Percentiles rank a stretch among this genome's conserved stretches.
These are phyloP conservation scores for Shinisaurus crocodilurus DNA, from an alignment of 2,113 vertebrate species.

Conservation along the genomic window DNA sequence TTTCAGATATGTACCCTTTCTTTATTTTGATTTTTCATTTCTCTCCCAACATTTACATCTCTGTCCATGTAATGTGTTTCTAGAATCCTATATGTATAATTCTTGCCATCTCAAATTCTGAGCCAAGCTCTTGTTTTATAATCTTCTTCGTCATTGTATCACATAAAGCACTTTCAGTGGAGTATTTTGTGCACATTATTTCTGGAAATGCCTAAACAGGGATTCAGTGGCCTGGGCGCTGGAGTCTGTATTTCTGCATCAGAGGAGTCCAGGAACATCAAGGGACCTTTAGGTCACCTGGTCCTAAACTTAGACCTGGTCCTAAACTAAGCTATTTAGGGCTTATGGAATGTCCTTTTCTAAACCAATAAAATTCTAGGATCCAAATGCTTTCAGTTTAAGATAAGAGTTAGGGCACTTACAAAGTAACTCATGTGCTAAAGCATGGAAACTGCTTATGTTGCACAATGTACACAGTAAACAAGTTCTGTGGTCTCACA, in stretches of 20 bases:
- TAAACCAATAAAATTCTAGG: background rate
- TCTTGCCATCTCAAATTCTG: too few species aligned
- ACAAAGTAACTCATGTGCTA: too few species aligned
- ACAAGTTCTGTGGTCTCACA: too few species aligned
- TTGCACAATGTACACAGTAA: too few species aligned
- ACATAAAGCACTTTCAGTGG: constrained; percentile 8
- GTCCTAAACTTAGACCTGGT: too few species aligned
- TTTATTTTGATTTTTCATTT: constrained; percentile 56
- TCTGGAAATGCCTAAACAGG: constrained; percentile 57
- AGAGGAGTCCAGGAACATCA: background rate
- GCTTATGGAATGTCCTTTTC: background rate
- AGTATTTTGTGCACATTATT: constrained; percentile 42
- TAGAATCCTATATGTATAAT: too few species aligned
- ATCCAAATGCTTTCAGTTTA: background rate
- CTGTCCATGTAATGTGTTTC: too few species aligned
- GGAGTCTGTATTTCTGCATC: background rate
- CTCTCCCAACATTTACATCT: background rate
- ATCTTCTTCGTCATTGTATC: constrained; percentile 18
- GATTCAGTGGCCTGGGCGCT: background rate
- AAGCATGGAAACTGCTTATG: too few species aligned
- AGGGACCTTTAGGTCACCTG: background rate
- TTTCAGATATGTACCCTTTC: constrained; percentile 9
- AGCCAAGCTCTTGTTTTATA: too few species aligned
- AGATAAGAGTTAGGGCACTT: too few species aligned
- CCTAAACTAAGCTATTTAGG: background rate